Base-by-base conservation (phyloP, 2,113 vertebrate species). In the Aepyceros melampus region DNA sequence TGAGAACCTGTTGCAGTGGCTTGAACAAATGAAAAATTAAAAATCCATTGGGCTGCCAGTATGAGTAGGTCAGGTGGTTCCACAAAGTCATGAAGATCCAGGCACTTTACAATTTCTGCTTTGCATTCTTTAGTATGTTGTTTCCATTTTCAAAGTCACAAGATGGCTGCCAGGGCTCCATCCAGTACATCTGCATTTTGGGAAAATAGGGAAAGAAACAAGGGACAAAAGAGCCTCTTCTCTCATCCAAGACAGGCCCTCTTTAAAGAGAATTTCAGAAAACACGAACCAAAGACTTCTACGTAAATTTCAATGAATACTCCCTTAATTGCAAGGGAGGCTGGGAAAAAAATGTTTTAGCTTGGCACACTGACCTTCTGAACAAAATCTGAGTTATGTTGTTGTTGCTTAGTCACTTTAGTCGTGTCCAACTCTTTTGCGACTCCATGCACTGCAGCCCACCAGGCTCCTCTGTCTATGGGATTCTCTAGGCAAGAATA, bases 231-330 rank as follows among this genome's bases (percentile, higher is more conserved):
- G 0, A 27, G 21, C 23, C 45, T 74, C 74, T 64, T 92, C 45
- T 89, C 15, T 74, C 47, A 55, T 60, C 47, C 51, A 56, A 25
- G 12, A 27, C 23, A 85, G 7, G 10, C 11, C 12, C 0, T 0
- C 25, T 53, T 85, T 83, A 87, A 55, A 82, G n/a, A 90, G 43
- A 78, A 40, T 84, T 95, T 62, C 60, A 64, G 78, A 31, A 36
- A 93, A 82, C 11, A 53, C 9, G 45, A 62, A 40, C 16, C 31
- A 62, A 91, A 93, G 51, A 45, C n/a, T 81, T 82, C 5, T n/a
- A 33, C 1, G 31, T 91, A 93, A 64, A 82, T 89, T 82, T 83
- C 27, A 36, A 9, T 55, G 23, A 88, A 8, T 43, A 71, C 23
- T 21, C 11, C 10, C 36, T 64, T 83, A 33, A 40, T 40, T 45